phyloP scores from a whole-genome alignment of 1,140 invertebrate genomes.

The Caenorhabditis latens region DNA sequence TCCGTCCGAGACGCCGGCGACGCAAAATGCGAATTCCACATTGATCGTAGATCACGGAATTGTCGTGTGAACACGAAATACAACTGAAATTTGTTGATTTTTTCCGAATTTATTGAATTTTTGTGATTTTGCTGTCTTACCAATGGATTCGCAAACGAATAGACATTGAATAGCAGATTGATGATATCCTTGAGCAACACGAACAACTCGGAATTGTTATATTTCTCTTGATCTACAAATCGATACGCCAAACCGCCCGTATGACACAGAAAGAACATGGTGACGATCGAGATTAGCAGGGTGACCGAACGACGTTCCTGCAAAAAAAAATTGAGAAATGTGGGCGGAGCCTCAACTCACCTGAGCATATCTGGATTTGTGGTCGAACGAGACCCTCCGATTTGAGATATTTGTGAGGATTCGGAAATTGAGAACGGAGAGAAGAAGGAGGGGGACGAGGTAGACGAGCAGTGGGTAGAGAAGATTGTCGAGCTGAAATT shows the following conservation, averaged over 20 bases:
- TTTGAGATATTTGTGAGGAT: slow-evolving; percentile 71
- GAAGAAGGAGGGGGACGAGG: slow-evolving; percentile 72
- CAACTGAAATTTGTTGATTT: slow-evolving; percentile 65
- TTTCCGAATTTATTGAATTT: background rate
- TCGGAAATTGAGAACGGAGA: slow-evolving; percentile 73
- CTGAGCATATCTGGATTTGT: slow-evolving; percentile 71
- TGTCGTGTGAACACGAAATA: slow-evolving; percentile 77
- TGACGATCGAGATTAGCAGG: slow-evolving; percentile 74
- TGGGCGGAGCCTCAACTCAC: background rate
- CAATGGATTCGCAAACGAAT: slow-evolving; percentile 76
- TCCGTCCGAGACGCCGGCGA: slow-evolving; percentile 14
- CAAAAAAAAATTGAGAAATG: background rate
- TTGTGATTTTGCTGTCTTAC: slow-evolving; percentile 47
- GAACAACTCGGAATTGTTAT: slow-evolving; percentile 71
- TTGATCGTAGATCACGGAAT: slow-evolving; percentile 72
- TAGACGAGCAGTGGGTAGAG: slow-evolving; percentile 74
- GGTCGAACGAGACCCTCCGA: slow-evolving; percentile 68
- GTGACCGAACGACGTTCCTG: slow-evolving; percentile 71
- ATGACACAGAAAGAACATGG: slow-evolving; percentile 75
- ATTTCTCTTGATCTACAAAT: slow-evolving; percentile 70
- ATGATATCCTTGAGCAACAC: slow-evolving; percentile 75
- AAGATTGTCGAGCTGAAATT: slow-evolving; percentile 70
- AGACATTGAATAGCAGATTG: slow-evolving; percentile 76
- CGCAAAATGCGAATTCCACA: slow-evolving; percentile 32
- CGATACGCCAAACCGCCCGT: slow-evolving; percentile 76